Conservation (phyloP, 1,140 invertebrate species). For the Tetramorium simillimum region DNA sequence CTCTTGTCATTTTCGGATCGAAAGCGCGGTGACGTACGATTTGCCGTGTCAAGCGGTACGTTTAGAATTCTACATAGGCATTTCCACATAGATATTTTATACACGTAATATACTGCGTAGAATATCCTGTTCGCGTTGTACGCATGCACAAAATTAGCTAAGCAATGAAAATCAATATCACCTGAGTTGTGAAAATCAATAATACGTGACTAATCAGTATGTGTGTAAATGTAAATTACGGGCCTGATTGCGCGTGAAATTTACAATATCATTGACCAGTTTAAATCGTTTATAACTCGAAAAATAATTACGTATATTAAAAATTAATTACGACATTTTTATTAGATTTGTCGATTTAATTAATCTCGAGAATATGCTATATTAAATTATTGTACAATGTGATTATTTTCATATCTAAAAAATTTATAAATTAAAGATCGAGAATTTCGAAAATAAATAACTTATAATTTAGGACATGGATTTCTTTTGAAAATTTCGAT, state of each 20-base stretch:
- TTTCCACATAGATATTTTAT: not conserved
- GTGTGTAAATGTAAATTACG: slow-evolving; percentile 10
- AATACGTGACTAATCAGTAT: slow-evolving; percentile 1
- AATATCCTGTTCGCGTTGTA: no score
- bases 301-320: not conserved
- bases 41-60: not conserved
- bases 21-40: not conserved
- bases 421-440: not conserved
- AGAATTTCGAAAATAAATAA: not conserved
- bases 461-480: not conserved
- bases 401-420: not conserved
- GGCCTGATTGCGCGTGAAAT: not conserved
- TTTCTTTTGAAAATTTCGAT: not conserved
- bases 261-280: not conserved
- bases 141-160: not conserved
- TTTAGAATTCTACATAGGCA: not conserved
- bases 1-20: not conserved
- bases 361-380: not conserved
- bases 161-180: slow-evolving; percentile 22
- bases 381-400: not conserved
- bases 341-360: not conserved
- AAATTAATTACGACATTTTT: not conserved
- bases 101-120: not conserved
- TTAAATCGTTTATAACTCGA: not conserved
- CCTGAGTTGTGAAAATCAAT: slow-evolving; percentile 19